Evolutionary conservation across 2,888 invertebrate genomes (phyloP), one percentile per base, ranked within the genome.

Genomic region (Bombylius major): DNA sequence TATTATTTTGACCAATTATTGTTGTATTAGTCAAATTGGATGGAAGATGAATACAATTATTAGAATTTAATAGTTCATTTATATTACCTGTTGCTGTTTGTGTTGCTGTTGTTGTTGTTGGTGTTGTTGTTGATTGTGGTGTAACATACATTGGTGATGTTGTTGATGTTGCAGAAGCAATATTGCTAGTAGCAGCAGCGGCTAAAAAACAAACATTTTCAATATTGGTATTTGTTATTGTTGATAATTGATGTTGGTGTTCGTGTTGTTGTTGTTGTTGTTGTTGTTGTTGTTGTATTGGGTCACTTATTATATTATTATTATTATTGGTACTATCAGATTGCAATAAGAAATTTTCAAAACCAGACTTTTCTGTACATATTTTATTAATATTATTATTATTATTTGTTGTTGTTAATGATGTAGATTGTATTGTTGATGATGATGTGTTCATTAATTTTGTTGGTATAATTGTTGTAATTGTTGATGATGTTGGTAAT

Each of bases 221-320:
- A 61, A 61, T 71, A 70, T 8, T 13, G 5, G 46, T 46, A 14
- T 7, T 12, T 33, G 54, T 61, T 63, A 61, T 57, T 59, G 56
- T 45, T 34, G 56, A 33, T 55, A 57, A 59, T 57, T 58, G 60
- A 47, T 55, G 56, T 56, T 53, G 55, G 33, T 54, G 59, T 31
- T 55, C 14, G 47, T 59, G 61, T 54, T 58, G 71, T 64, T 59
- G 69, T 69, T 57, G 71, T 66, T 60, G 68, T 66, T 58, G 70
- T 68, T 58, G 67, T 66, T 54, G 70, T 70, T 56, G 71, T 69
- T 53, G 70, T 71, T 55, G 72, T 70, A 36, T 23, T 23, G 23
- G 23, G 23, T 3, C 23, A 23, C 23, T 23, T 23, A 23, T 23
- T 70, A 68, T 45, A 65, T 64, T 11, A 69, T 23, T 23, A 23